Evolutionary conservation across 2,113 vertebrate genomes (phyloP).

Genomic region (Anser brachyrhynchus): DNA sequence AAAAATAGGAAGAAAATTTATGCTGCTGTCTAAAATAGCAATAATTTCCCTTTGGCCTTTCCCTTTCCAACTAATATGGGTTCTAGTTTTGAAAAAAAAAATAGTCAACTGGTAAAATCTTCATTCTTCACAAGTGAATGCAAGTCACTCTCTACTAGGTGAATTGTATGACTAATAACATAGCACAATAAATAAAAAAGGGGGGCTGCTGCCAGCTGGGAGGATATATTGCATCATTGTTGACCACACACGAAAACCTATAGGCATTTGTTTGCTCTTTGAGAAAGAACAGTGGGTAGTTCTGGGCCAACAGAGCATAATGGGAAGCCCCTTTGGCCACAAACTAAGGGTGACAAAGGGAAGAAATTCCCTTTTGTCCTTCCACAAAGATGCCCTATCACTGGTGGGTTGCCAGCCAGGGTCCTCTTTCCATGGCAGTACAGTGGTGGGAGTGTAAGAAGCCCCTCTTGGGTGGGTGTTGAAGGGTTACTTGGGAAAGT

Average conservation of each 20-base stretch:
- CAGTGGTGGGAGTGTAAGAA: background rate
- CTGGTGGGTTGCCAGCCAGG: background rate
- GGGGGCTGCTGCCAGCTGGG: background rate
- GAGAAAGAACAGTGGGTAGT: background rate
- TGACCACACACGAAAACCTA: background rate
- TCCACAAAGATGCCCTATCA: background rate
- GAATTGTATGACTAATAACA: slow-evolving; percentile 2
- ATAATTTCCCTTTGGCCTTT: slow-evolving; percentile 86
- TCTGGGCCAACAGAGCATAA: background rate
- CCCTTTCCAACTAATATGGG: slow-evolving; percentile 69
- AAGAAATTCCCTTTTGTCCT: background rate
- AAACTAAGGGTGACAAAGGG: background rate
- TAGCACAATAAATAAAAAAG: background rate
- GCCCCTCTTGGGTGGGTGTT: background rate
- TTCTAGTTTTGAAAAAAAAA: slow-evolving; percentile 31
- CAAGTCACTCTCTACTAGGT: slow-evolving; percentile 37
- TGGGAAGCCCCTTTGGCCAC: background rate
- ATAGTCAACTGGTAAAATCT: slow-evolving; percentile 52
- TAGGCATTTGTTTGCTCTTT: background rate
- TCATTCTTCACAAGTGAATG: slow-evolving; percentile 49
- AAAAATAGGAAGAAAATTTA: slow-evolving; percentile 97
- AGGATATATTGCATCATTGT: background rate
- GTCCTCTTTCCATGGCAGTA: background rate
- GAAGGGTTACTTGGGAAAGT: background rate
- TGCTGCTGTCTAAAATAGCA: slow-evolving; percentile 88